Conservation (phyloP, 1,140 invertebrate genomes). For the Lanistes nyassanus region DNA sequence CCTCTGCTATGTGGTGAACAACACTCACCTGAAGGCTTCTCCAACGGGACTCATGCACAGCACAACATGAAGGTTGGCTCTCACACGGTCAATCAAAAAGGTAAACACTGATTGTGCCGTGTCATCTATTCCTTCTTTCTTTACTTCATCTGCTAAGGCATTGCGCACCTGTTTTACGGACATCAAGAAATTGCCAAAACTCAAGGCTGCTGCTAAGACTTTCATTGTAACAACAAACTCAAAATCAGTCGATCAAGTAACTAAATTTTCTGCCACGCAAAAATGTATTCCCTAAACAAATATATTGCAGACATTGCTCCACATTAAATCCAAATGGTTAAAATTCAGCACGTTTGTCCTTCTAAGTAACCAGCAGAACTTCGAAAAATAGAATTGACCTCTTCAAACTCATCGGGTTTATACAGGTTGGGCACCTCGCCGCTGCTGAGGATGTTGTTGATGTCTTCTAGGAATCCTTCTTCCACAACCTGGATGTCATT, state of each 20-base stretch:
- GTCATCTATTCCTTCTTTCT: constrained; percentile 74
- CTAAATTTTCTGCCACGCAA: too few species aligned
- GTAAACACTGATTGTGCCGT: constrained; percentile 75
- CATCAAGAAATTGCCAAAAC: too few species aligned
- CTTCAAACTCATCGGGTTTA: constrained; percentile 67
- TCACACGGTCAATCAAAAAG: constrained; percentile 81
- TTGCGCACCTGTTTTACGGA: constrained; percentile 74
- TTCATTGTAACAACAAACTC: too few species aligned
- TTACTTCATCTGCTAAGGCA: constrained; percentile 75
- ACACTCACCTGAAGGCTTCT: constrained; percentile 71
- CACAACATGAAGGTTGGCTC: constrained; percentile 82
- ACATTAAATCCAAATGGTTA: too few species aligned
- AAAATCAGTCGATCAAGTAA: too few species aligned
- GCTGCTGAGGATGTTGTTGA: constrained; percentile 67
- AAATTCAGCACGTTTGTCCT: too few species aligned
- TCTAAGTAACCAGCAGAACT: background rate
- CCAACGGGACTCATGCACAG: constrained; percentile 89
- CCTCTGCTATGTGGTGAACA: background rate
- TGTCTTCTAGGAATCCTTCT: constrained; percentile 67
- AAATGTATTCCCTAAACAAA: too few species aligned
- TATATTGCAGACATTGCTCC: too few species aligned
- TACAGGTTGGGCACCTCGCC: constrained; percentile 68
- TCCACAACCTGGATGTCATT: constrained; percentile 76
- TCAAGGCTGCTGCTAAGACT: too few species aligned
- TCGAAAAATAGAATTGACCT: constrained; percentile 60